phyloP scores from a whole-genome alignment of 2,113 vertebrate species.

The Ctenomys sociabilis region DNA sequence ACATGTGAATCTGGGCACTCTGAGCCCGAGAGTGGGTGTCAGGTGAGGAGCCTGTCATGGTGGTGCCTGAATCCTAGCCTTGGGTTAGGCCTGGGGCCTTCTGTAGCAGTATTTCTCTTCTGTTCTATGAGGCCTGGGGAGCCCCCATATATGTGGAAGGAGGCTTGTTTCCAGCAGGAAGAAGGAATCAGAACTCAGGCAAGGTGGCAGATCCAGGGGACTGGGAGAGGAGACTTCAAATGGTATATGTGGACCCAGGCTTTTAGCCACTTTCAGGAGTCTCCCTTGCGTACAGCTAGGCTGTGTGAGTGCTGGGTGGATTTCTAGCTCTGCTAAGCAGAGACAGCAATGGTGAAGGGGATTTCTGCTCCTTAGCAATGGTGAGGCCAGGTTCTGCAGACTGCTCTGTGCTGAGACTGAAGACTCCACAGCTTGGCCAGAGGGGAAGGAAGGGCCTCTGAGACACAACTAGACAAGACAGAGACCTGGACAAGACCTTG shows the following conservation, averaged over 20 bases:
- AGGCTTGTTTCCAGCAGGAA: background rate
- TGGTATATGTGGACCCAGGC: background rate
- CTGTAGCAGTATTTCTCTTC: background rate
- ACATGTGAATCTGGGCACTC: background rate
- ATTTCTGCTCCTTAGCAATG: background rate
- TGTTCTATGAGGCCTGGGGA: background rate
- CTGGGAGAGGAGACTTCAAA: no score
- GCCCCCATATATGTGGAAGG: background rate
- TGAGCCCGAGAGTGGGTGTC: background rate
- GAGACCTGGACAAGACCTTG: constrained; percentile 73
- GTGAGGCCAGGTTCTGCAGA: background rate
- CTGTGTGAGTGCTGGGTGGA: background rate
- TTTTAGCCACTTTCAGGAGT: background rate
- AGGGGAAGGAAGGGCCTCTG: background rate
- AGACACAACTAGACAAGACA: constrained; percentile 79
- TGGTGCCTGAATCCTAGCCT: background rate
- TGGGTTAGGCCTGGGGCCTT: background rate
- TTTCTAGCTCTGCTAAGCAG: background rate
- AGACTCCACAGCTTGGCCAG: background rate
- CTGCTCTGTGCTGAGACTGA: background rate
- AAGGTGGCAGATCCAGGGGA: background rate
- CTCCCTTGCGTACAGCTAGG: background rate
- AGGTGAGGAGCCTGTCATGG: background rate
- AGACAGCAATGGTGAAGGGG: background rate
- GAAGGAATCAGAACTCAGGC: background rate